Evolutionary conservation across 2,797 vertebrate species (phyloP).

Genomic region (Crax fasciolata): DNA sequence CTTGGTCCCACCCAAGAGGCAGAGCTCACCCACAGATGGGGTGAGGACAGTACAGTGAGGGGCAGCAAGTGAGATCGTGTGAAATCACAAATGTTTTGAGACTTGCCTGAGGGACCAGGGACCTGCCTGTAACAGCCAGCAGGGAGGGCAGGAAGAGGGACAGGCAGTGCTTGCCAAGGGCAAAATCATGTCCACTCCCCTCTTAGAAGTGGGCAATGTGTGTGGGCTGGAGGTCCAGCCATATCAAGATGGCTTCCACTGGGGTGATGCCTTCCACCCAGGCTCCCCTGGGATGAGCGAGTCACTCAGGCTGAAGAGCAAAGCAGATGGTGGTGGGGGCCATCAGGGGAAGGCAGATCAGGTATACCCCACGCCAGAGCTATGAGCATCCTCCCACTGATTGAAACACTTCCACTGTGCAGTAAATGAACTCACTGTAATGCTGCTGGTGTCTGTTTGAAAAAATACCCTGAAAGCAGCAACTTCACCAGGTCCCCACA

Average conservation of each 20-base stretch:
- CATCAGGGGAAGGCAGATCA: neutral
- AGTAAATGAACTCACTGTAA: accelerated
- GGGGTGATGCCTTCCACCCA: too few species aligned
- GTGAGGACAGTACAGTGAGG: neutral
- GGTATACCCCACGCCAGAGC: neutral
- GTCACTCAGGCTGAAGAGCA: neutral
- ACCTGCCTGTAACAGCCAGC: neutral
- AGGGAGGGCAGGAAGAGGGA: neutral
- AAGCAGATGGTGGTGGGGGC: neutral
- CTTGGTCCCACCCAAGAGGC: neutral
- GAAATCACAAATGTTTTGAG: neutral
- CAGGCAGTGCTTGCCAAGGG: neutral
- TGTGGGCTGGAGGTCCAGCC: neutral
- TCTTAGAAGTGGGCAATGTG: neutral
- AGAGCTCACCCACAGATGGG: neutral
- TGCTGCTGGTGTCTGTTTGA: neutral
- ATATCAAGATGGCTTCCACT: neutral
- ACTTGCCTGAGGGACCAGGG: neutral
- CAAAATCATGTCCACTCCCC: neutral
- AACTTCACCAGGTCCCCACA: neutral
- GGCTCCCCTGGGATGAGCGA: neutral
- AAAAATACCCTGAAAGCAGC: neutral
- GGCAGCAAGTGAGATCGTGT: too few species aligned
- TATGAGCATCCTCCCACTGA: neutral
- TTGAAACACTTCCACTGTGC: neutral